Conservation (phyloP, 2,797 vertebrate species). For the Galagoides demidoff region DNA sequence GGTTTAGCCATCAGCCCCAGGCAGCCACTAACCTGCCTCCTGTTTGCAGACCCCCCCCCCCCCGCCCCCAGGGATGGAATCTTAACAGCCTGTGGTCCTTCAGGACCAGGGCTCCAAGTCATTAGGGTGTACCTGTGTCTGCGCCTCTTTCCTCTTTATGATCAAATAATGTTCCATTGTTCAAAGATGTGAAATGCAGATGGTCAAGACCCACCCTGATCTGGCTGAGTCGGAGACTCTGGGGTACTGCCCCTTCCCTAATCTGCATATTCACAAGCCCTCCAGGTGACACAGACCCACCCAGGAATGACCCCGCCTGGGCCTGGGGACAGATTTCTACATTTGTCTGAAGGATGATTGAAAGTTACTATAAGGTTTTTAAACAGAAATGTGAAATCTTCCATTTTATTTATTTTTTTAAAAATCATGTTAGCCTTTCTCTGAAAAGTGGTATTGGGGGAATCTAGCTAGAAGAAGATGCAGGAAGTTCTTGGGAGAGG, state of each 20-base stretch:
- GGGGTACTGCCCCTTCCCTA: neutral
- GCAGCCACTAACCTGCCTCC: neutral
- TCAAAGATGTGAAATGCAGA: neutral
- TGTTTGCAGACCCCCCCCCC: neutral
- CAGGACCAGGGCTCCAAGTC: neutral
- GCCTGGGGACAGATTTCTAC: neutral
- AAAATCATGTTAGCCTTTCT: neutral
- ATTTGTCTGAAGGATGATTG: neutral
- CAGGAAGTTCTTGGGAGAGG: neutral
- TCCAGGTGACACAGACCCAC: neutral
- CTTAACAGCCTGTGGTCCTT: neutral
- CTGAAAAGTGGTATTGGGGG: neutral
- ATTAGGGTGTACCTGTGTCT: neutral
- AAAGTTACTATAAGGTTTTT: slow-evolving; percentile 22
- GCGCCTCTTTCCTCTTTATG: neutral
- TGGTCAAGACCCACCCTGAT: neutral
- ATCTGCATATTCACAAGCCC: neutral
- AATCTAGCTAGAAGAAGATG: neutral
- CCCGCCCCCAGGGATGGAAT: neutral
- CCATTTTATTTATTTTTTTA: neutral
- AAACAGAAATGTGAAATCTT: neutral
- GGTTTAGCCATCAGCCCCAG: neutral
- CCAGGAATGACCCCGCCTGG: neutral
- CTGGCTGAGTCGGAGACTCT: neutral
- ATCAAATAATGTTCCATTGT: neutral